Evolutionary conservation across 2,888 invertebrate species (phyloP).

Genomic region (Hemistola chrysoprasaria): DNA sequence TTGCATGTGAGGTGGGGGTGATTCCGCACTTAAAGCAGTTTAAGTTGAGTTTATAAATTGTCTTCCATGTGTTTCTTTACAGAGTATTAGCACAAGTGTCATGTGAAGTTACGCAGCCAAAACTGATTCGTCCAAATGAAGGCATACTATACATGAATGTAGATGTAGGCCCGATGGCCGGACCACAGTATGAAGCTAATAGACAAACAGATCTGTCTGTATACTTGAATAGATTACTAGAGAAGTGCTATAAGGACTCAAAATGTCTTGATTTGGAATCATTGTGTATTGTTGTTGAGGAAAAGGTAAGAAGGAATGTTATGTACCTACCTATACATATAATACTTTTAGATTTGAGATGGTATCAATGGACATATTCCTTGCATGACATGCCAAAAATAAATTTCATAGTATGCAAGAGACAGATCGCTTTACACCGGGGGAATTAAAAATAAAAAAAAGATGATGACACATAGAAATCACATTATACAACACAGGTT

Average conservation of each 20-base stretch:
- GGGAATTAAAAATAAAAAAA: no score
- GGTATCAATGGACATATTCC: no score
- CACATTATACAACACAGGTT: no score
- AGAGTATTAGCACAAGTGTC: conserved; percentile 94
- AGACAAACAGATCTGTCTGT: conserved; percentile 87
- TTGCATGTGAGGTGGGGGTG: no score
- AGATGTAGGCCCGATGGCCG: conserved; percentile 93
- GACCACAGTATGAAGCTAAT: conserved; percentile 91
- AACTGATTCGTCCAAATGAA: conserved; percentile 93
- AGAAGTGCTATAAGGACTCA: conserved; percentile 95
- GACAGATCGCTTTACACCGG: no score
- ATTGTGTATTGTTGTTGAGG: conserved; percentile 95
- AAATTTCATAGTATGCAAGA: no score
- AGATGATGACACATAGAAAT: no score
- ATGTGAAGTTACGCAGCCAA: conserved; percentile 93
- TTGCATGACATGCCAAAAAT: no score
- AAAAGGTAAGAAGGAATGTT: conserved; percentile 89
- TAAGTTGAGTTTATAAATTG: no score
- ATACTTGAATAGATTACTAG: conserved; percentile 90
- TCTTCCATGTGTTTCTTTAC: conserved; percentile 32
- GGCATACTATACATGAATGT: conserved; percentile 93
- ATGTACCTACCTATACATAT: no score
- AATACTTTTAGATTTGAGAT: no score
- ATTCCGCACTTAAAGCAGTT: no score
- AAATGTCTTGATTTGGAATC: conserved; percentile 96